Conservation (phyloP, 2,888 invertebrate genomes). For the Chaetoderma sp. region DNA sequence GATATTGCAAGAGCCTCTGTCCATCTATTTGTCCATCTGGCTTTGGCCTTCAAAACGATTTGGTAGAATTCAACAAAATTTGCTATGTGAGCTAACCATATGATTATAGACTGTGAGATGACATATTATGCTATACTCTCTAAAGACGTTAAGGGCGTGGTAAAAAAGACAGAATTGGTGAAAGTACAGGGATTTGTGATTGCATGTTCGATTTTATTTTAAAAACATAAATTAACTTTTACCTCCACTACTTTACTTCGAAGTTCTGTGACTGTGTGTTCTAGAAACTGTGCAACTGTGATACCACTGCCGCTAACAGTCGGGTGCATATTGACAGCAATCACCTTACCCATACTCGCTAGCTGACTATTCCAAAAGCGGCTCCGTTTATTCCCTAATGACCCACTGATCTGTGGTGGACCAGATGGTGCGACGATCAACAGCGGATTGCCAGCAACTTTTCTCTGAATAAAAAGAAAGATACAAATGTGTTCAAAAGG, state of each 20-base stretch:
- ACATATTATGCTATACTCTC: too few species aligned
- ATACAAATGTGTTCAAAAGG: neutral
- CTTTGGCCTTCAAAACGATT: too few species aligned
- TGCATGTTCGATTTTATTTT: too few species aligned
- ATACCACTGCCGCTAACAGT: slow-evolving; percentile 65
- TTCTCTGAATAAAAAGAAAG: slow-evolving; percentile 70
- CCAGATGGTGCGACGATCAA: slow-evolving; percentile 67
- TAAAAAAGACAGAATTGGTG: too few species aligned
- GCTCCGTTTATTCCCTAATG: slow-evolving; percentile 75
- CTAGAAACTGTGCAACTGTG: slow-evolving; percentile 66
- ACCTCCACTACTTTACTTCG: slow-evolving; percentile 79
- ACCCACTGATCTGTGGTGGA: slow-evolving; percentile 51
- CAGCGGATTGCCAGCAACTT: slow-evolving; percentile 76
- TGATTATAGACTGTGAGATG: too few species aligned
- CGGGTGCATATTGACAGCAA: slow-evolving; percentile 73
- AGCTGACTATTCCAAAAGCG: slow-evolving; percentile 81
- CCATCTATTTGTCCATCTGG: too few species aligned
- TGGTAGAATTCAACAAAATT: too few species aligned
- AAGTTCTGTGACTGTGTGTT: slow-evolving; percentile 72
- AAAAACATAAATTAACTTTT: too few species aligned
- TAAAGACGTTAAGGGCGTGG: too few species aligned
- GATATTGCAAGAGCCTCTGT: too few species aligned
- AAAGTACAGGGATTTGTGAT: too few species aligned
- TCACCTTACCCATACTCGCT: slow-evolving; percentile 78
- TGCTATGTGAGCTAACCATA: too few species aligned